Conservation (phyloP, 2,797 vertebrate species). For the Eutrigla gurnardus region DNA sequence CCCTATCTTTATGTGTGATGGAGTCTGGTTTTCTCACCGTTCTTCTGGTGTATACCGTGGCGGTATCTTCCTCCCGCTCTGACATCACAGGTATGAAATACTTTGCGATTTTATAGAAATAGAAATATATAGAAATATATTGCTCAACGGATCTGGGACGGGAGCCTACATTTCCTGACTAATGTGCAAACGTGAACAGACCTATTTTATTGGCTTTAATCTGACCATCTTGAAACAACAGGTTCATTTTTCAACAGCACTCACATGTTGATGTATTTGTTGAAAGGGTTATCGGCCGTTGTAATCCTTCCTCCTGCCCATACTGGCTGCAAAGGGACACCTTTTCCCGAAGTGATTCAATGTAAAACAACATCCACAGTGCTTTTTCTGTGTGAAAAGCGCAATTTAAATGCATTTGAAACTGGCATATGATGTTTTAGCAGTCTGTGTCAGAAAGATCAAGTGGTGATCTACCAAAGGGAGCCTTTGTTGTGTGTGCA, state of each 20-base stretch:
- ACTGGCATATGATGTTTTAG: not conserved
- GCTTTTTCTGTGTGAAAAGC: not conserved
- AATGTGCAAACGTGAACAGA: slow-evolving; percentile 15
- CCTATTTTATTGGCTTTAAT: not conserved
- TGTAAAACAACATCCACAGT: not conserved
- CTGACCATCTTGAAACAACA: slow-evolving; percentile 11
- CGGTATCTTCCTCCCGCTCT: slow-evolving; percentile 38
- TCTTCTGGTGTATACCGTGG: slow-evolving; percentile 52
- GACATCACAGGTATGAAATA: slow-evolving; percentile 65
- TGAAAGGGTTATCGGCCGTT: not conserved
- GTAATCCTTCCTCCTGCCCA: not conserved
- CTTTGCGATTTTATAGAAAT: slow-evolving; percentile 4
- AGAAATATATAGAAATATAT: slow-evolving; percentile 10
- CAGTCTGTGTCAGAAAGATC: slow-evolving; percentile 9
- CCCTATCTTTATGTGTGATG: slow-evolving; percentile 67
- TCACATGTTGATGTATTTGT: not conserved
- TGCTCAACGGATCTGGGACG: slow-evolving; percentile 22
- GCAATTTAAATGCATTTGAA: slow-evolving; percentile 7
- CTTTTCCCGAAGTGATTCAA: not conserved
- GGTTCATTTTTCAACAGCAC: not conserved
- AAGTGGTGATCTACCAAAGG: not conserved
- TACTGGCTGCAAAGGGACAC: not conserved
- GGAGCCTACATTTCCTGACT: not conserved
- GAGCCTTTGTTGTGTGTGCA: not conserved
- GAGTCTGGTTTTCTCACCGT: slow-evolving; percentile 64